Conservation (phyloP, 2,113 vertebrate genomes). For the Lycocorax pyrrhopterus region DNA sequence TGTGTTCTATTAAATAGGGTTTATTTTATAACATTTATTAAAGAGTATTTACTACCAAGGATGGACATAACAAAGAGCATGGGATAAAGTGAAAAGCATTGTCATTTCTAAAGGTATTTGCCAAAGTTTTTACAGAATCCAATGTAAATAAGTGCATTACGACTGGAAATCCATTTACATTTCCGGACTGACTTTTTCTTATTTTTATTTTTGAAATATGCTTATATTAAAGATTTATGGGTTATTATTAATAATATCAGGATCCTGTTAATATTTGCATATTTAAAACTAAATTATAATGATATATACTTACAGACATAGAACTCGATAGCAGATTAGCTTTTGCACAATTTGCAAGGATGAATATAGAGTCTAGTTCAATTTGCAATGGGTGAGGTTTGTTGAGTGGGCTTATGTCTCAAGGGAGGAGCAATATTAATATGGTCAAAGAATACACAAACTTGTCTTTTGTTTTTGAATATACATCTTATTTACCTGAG, state of each 20-base stretch:
- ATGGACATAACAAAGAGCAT: not conserved
- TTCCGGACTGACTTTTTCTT: not conserved
- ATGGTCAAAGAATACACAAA: not conserved
- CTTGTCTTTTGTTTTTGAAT: not conserved
- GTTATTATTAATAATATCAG: not conserved
- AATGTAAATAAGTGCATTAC: not conserved
- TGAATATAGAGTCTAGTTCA: not conserved
- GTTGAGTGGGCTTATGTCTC: not conserved
- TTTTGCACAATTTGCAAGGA: not conserved
- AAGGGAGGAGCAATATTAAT: not conserved
- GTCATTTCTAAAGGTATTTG: not conserved
- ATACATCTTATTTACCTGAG: not conserved
- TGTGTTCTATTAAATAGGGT: not conserved
- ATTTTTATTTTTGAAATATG: not conserved
- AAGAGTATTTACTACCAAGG: not conserved
- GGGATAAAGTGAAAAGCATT: not conserved
- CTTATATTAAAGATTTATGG: not conserved
- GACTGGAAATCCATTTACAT: not conserved
- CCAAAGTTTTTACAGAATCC: not conserved
- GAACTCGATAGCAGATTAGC: not conserved
- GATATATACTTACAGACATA: not conserved
- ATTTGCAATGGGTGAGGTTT: not conserved
- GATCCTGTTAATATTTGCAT: not conserved
- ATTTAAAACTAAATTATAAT: not conserved
- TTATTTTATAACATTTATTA: not conserved